A percentile compares a stretch with the other conserved stretches of the same genome.
Conservation (phyloP, 2,888 invertebrate genomes). For the Agrochola litura region DNA sequence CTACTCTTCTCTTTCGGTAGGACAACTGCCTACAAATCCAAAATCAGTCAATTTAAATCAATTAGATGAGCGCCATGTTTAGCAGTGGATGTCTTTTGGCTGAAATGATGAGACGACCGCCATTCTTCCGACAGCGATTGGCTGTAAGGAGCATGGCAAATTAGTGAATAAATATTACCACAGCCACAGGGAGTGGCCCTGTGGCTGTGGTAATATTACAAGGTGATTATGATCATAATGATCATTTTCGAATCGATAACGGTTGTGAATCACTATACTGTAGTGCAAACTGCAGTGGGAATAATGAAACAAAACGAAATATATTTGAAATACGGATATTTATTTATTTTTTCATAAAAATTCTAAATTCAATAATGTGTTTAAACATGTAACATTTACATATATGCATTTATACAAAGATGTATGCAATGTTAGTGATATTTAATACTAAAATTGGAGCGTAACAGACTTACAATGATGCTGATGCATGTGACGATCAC, state of each 20-base stretch:
- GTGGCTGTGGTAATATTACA: too few species aligned
- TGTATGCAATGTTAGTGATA: conserved; percentile 90
- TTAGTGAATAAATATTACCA: too few species aligned
- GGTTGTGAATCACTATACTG: not conserved
- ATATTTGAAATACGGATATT: conserved; percentile 91
- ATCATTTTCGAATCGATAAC: not conserved
- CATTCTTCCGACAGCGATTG: not conserved
- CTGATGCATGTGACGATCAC: conserved; percentile 83
- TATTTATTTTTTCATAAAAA: conserved; percentile 91
- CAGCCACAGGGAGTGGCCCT: too few species aligned
- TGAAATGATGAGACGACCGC: not conserved
- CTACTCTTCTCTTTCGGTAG: too few species aligned
- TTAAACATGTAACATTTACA: conserved; percentile 91
- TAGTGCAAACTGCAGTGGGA: conserved; percentile 54
- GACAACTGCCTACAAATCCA: not conserved
- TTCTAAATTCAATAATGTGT: conserved; percentile 91
- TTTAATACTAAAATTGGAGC: conserved; percentile 89
- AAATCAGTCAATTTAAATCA: not conserved
- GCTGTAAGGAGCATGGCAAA: not conserved
- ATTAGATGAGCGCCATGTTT: not conserved
- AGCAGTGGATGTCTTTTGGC: not conserved
- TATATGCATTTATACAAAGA: conserved; percentile 91
- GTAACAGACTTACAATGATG: conserved; percentile 85
- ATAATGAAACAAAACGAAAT: conserved; percentile 84
- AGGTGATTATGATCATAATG: too few species aligned